These are phyloP conservation scores for Saccostrea glomerata DNA, from an alignment of 1,140 invertebrate genomes.

Conservation along the genomic window DNA sequence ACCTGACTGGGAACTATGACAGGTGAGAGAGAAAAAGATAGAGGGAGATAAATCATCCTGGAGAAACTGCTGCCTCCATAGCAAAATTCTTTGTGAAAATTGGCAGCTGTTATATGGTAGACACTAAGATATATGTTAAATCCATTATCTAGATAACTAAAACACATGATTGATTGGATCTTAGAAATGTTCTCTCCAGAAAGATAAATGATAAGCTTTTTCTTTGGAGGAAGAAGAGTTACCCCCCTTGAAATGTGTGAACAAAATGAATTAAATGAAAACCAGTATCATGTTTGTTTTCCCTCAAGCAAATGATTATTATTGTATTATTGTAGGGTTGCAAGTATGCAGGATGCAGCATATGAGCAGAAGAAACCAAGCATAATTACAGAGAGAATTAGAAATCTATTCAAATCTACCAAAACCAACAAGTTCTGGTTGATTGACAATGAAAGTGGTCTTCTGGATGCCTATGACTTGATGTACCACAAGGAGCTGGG, in stretches of 20 bases:
- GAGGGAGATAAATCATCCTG: not conserved
- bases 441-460: slow-evolving; percentile 80
- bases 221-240: not conserved
- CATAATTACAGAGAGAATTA: slow-evolving; percentile 76
- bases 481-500: slow-evolving; percentile 67
- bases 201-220: not conserved
- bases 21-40: slow-evolving; percentile 66
- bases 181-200: not conserved
- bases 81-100: slow-evolving; percentile 1
- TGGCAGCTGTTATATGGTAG: not conserved
- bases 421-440: slow-evolving; percentile 76
- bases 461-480: slow-evolving; percentile 78
- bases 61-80: not conserved
- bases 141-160: not conserved
- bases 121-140: not conserved
- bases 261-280: not conserved
- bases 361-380: slow-evolving; percentile 73
- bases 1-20: slow-evolving; percentile 80
- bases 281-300: not conserved
- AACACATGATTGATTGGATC: not conserved
- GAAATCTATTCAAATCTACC: slow-evolving; percentile 77
- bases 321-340: slow-evolving; percentile 73
- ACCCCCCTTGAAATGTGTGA: not conserved
- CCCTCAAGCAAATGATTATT: slow-evolving; percentile 41
- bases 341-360: slow-evolving; percentile 80